Conservation (phyloP, 2,797 vertebrate species). For the Rhyacichthys aspro region DNA sequence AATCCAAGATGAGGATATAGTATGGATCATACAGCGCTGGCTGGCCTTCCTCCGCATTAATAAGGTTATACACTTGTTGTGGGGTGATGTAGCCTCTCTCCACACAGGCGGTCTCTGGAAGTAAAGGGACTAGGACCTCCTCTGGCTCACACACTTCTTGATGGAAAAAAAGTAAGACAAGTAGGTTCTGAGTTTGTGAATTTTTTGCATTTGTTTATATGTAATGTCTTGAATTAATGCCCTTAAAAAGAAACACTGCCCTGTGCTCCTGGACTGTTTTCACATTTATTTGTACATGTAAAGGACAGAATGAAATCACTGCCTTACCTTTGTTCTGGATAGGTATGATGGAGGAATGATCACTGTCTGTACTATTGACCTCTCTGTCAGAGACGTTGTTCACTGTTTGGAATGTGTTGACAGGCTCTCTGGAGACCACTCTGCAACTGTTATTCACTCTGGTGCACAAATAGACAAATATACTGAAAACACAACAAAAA, state of each 20-base stretch:
- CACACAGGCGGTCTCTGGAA: conserved; percentile 55
- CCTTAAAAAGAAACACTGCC: background rate
- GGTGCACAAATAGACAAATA: conserved; percentile 21
- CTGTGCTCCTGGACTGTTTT: background rate
- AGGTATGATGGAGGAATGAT: conserved; percentile 41
- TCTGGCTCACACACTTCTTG: conserved; percentile 39
- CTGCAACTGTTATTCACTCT: conserved; percentile 67
- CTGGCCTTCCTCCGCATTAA: conserved; percentile 72
- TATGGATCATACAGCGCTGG: conserved; percentile 61
- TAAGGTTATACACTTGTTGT: conserved; percentile 72
- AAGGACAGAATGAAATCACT: conserved; percentile 1
- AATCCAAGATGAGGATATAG: conserved; percentile 75
- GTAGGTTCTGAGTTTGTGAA: conserved; percentile 1
- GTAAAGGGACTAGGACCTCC: conserved; percentile 57
- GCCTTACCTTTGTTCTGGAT: conserved; percentile 58
- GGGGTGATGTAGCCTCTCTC: conserved; percentile 69
- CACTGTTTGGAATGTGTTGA: conserved; percentile 46
- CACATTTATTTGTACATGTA: background rate
- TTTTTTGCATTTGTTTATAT: background rate
- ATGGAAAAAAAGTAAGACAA: conserved; percentile 9
- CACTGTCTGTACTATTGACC: conserved; percentile 56
- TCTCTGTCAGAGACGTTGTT: conserved; percentile 64
- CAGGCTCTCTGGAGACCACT: conserved; percentile 41
- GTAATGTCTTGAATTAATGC: background rate
- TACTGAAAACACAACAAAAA: background rate